Evolutionary conservation across 2,888 invertebrate genomes (phyloP).

Genomic region (Diaphora mendica): DNA sequence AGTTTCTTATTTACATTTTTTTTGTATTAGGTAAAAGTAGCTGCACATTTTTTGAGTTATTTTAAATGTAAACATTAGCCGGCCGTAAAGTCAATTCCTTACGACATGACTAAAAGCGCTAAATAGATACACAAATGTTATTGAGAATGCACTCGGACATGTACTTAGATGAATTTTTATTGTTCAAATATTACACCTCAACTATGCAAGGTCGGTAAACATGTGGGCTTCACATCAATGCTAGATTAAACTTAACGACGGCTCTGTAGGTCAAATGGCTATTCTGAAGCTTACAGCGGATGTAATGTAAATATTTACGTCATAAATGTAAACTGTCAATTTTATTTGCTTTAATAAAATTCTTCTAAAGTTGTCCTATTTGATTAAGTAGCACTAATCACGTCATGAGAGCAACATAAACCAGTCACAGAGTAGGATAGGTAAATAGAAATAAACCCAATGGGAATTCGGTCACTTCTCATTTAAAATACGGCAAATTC

Average conservation of each 20-base stretch:
- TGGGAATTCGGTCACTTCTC: slow-evolving; percentile 21
- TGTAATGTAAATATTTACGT: slow-evolving; percentile 51
- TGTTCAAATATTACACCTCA: slow-evolving; percentile 37
- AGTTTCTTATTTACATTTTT: not conserved
- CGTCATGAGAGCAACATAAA: slow-evolving; percentile 1
- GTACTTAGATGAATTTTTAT: slow-evolving; percentile 17
- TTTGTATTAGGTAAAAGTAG: not conserved
- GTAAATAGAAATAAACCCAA: slow-evolving; percentile 2
- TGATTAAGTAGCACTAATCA: not conserved
- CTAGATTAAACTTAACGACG: slow-evolving; percentile 57
- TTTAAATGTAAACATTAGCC: slow-evolving; percentile 1
- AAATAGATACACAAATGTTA: slow-evolving; percentile 31
- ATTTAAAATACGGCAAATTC: slow-evolving; percentile 22
- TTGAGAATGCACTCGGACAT: slow-evolving; percentile 1
- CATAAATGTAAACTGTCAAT: slow-evolving; percentile 10
- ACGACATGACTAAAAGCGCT: slow-evolving; percentile 11
- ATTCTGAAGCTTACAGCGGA: slow-evolving; percentile 47
- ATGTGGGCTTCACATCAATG: slow-evolving; percentile 49
- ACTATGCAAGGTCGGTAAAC: slow-evolving; percentile 66
- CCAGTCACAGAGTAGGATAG: not conserved
- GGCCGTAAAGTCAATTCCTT: slow-evolving; percentile 10
- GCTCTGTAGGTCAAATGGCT: slow-evolving; percentile 65
- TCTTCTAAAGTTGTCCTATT: not conserved
- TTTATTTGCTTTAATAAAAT: not conserved
- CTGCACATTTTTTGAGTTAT: slow-evolving; percentile 1